These are phyloP conservation scores for Erythrocebus patas DNA, from an alignment of 2,113 vertebrate species.

Conservation along the genomic window DNA sequence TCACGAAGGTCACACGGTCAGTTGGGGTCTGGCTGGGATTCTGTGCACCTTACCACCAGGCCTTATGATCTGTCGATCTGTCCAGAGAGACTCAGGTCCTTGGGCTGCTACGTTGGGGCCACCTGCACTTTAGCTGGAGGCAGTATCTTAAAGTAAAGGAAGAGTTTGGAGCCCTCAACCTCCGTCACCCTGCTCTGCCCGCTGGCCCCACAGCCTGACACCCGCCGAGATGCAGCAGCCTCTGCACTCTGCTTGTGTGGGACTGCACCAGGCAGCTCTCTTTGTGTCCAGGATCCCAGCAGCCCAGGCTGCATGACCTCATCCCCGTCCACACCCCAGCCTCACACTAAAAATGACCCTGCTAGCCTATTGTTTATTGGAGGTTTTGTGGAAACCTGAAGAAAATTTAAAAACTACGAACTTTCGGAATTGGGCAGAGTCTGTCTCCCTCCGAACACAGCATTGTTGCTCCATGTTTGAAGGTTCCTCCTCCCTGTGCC, in stretches of 20 bases:
- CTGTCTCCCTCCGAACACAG: accelerated
- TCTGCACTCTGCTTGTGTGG: accelerated
- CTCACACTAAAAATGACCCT: neutral
- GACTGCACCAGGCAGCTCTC: accelerated
- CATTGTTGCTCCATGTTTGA: accelerated
- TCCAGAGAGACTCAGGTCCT: accelerated
- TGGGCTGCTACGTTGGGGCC: accelerated
- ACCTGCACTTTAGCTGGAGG: accelerated
- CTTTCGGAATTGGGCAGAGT: accelerated
- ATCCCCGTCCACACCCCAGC: neutral
- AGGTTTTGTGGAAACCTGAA: neutral
- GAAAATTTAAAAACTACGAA: accelerated
- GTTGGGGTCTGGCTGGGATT: accelerated
- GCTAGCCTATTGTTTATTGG: neutral
- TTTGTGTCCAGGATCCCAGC: neutral
- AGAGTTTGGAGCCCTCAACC: neutral
- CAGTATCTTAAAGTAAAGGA: accelerated
- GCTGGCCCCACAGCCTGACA: neutral
- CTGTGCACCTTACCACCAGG: accelerated
- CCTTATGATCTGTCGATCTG: accelerated
- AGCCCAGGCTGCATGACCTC: neutral
- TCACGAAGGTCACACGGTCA: accelerated
- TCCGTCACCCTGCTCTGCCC: neutral
- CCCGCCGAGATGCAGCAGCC: neutral
- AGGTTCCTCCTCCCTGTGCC: accelerated